Evolutionary conservation across 2,888 invertebrate species (phyloP).

Genomic region (Strigamia crassipes): DNA sequence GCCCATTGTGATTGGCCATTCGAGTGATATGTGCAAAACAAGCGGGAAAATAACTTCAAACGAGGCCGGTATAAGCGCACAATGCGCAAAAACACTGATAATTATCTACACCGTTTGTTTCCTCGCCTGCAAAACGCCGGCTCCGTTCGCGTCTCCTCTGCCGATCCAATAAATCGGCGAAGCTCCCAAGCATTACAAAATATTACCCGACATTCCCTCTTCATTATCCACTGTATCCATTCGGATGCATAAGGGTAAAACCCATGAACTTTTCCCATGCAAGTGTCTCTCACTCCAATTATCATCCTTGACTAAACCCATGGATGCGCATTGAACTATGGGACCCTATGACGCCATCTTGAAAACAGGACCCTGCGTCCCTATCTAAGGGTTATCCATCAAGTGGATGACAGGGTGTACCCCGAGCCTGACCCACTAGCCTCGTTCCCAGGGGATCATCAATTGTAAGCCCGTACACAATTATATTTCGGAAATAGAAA

Average conservation of each 20-base stretch:
- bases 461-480: background rate
- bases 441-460: constrained; percentile 36
- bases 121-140: too few relatives aligned
- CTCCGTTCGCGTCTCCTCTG: too few relatives aligned
- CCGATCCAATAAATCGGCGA: too few relatives aligned
- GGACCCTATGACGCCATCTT: constrained; percentile 33
- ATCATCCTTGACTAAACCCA: constrained; percentile 10
- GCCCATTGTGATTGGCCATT: constrained; percentile 27
- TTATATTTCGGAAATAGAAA: background rate
- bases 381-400: constrained; percentile 33
- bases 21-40: constrained; percentile 2
- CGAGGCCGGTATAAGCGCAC: background rate
- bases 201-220: background rate
- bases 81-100: background rate
- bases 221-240: constrained; percentile 13
- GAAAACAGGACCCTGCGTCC: background rate
- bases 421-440: constrained; percentile 21
- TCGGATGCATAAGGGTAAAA: background rate
- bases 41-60: constrained; percentile 32
- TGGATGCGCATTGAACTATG: constrained; percentile 29
- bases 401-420: background rate
- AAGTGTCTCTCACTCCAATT: constrained; percentile 31
- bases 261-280: constrained; percentile 31
- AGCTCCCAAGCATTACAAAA: background rate
- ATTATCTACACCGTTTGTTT: background rate